phyloP scores from a whole-genome alignment of 1,140 invertebrate species.

The Drosophila asahinai region DNA sequence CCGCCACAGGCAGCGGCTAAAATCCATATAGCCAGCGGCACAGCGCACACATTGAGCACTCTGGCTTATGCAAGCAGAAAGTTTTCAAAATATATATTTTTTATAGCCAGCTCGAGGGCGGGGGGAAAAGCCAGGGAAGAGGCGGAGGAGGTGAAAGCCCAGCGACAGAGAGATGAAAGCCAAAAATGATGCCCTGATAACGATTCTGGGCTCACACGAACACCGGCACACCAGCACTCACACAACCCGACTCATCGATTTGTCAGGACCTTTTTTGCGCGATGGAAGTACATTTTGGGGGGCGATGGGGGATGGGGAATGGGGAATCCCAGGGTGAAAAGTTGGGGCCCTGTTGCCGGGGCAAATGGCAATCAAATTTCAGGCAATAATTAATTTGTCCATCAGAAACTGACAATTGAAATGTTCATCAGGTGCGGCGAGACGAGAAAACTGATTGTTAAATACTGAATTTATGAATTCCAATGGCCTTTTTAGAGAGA shows the following conservation, averaged over 20 bases:
- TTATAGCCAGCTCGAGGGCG: slow-evolving; percentile 22
- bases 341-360: slow-evolving; percentile 22
- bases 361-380: slow-evolving; percentile 46
- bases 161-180: slow-evolving; percentile 46
- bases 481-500: background rate
- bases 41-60: slow-evolving; percentile 23
- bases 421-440: slow-evolving; percentile 16
- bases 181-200: slow-evolving; percentile 52
- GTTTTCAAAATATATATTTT: slow-evolving; percentile 42
- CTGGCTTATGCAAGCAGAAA: slow-evolving; percentile 42
- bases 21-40: slow-evolving; percentile 25
- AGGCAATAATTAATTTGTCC: slow-evolving; percentile 50
- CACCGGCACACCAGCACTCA: background rate
- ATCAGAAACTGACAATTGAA: slow-evolving; percentile 41
- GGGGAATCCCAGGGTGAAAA: slow-evolving; percentile 4
- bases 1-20: background rate
- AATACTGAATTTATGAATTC: background rate
- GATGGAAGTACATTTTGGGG: background rate
- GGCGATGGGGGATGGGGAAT: too few species aligned
- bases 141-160: slow-evolving; percentile 5
- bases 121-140: background rate
- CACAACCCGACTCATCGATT: slow-evolving; percentile 49
- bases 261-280: slow-evolving; percentile 34
- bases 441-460: background rate
- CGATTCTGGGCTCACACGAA: slow-evolving; percentile 34